A percentile compares a stretch with the other conserved stretches of the same genome.
phyloP scores from a whole-genome alignment of 2,797 vertebrate genomes.

The Sorex maritimensis region DNA sequence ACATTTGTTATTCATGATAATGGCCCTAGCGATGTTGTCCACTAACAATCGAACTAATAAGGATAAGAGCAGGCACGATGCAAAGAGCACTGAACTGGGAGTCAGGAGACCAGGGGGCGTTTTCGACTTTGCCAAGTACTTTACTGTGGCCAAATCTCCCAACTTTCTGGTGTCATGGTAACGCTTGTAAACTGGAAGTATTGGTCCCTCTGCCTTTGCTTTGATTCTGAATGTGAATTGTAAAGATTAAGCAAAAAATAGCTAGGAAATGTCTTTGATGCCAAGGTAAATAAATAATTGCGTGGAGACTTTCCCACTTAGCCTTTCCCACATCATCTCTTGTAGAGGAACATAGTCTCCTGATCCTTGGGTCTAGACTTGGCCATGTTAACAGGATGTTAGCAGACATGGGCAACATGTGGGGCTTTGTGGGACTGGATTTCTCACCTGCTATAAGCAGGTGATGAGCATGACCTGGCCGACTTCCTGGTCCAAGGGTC shows the following conservation, averaged over 20 bases:
- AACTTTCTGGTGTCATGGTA: background rate
- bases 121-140: background rate
- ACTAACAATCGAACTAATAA: slow-evolving; percentile 37
- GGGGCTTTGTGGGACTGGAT: too few species aligned
- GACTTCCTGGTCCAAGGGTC: background rate
- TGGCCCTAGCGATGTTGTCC: slow-evolving; percentile 24
- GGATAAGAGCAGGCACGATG: background rate
- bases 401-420: slow-evolving; percentile 3
- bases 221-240: slow-evolving; percentile 46
- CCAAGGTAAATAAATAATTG: slow-evolving; percentile 21
- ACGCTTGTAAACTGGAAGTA: background rate
- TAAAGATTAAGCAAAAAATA: slow-evolving; percentile 48
- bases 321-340: background rate
- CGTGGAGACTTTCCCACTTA: background rate
- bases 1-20: background rate
- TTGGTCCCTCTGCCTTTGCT: background rate
- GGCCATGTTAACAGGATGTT: slow-evolving; percentile 30
- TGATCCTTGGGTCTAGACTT: slow-evolving; percentile 55
- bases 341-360: slow-evolving; percentile 15
- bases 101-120: background rate
- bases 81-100: background rate
- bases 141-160: slow-evolving; percentile 33
- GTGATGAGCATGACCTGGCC: background rate
- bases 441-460: background rate
- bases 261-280: slow-evolving; percentile 45